Conservation (phyloP, 2,797 vertebrate species). For the Gadopsis marmoratus region DNA sequence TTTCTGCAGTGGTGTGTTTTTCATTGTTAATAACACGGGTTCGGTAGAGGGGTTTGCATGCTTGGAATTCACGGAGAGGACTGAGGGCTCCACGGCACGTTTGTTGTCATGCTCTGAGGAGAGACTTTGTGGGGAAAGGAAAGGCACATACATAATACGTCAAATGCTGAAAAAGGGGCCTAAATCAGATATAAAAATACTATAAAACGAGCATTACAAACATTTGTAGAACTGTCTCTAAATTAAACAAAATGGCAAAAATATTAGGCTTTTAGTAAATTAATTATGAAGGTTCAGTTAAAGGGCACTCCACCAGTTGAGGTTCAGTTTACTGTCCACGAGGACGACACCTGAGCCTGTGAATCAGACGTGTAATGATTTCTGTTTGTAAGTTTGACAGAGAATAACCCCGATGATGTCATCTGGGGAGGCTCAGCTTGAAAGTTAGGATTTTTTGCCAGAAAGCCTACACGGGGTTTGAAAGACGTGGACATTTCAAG, state of each 20-base stretch:
- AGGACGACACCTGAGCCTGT: not conserved
- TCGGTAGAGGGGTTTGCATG: slow-evolving; percentile 45
- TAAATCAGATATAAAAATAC: too few species aligned
- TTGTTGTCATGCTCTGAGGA: slow-evolving; percentile 65
- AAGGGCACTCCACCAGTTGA: not conserved
- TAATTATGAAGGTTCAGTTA: not conserved
- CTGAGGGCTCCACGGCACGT: slow-evolving; percentile 55
- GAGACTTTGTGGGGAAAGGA: slow-evolving; percentile 36
- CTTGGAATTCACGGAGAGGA: slow-evolving; percentile 65
- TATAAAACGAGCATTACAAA: slow-evolving; percentile 10
- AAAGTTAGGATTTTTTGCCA: not conserved
- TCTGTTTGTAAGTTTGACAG: too few species aligned
- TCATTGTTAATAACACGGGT: slow-evolving; percentile 50
- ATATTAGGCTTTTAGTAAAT: not conserved
- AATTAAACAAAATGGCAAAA: not conserved
- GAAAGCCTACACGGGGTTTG: not conserved
- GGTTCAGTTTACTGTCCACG: not conserved
- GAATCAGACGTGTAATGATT: not conserved
- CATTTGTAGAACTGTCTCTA: slow-evolving; percentile 6
- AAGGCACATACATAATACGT: slow-evolving; percentile 25
- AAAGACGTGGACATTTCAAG: not conserved
- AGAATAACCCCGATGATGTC: not conserved
- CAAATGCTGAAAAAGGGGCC: not conserved
- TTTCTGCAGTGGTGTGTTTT: slow-evolving; percentile 39
- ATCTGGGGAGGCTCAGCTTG: not conserved